Base-by-base conservation (phyloP, 2,797 vertebrate species). In the Ctenopoma kingsleyae region DNA sequence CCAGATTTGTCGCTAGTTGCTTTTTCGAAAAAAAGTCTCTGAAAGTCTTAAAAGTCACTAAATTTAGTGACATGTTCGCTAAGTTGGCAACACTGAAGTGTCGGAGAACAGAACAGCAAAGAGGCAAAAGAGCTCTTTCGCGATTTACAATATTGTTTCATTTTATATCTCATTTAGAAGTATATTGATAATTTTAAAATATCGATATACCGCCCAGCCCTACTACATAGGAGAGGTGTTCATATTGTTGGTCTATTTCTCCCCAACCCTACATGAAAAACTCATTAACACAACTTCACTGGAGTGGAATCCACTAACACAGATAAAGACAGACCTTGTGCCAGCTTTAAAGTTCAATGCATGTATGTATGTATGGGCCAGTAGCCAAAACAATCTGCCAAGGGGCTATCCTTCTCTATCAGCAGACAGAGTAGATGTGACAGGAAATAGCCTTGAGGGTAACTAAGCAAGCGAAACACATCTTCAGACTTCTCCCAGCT, bases 321-420 rank as follows among this genome's bases (percentile, higher is more conserved):
- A 71, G 16, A 64, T 41, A 51, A 32, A 75, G 36, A 71, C 55
- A 47, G 54, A 78, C 49, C 65, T 60, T 13, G 19, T 71, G 75
- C 64, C 71, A 81, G 50, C 70, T 84, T 82, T 49, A 67, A 80
- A 84, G 82, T 80, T 85, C 74, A 78, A 55, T 80, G 59, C 76
- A 67, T 53, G 68, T 40, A 36, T 36, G 35, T 36, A 36, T 36
- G 38, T 44, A 71, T 25, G 67, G 88, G 83, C 81, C 73, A 27
- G 50, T 46, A 78, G 83, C 84, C 89, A 90, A 85, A 83, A 67
- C 83, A 74, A 80, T 79, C 65, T 76, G 62, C 79, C 67, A 32
- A 46, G 76, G 71, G 80, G 41, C 64, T 6, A 81, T 89, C 74
- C 76, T 69, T 88, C 85, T 78, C 76, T 74, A 83, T 87, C 89